Evolutionary conservation across 2,113 vertebrate species (phyloP), one percentile per base, ranked within the genome.

Genomic region (Typhlomys cinereus): DNA sequence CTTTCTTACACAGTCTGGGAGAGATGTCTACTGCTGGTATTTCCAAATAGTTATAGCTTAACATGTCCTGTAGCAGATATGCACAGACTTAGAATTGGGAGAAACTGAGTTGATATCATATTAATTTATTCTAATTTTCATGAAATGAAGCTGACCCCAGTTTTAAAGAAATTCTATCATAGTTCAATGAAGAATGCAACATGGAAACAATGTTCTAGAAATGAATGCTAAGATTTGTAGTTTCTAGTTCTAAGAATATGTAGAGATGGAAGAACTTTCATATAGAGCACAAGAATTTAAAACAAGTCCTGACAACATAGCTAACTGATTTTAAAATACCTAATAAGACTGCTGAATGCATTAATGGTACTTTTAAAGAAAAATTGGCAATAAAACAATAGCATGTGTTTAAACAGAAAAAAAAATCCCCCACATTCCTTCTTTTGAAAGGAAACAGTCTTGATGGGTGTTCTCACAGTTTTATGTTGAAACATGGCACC

Each of bases 351-450:
- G 89, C 48, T 87, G 79, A 88, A 93, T 88, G 92, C 89, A 91
- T 92, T 96, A 96, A 96, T 71, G 76, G 73, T 48, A 70, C 67
- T 89, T 94, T 95, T 82, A 92, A 69, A 90, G 89, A 92, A 97
- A 95, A 97, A 84, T 41, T 96, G 94, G 95, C 96, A 97, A 89
- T 93, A 89, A 94, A 90, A 95, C 94, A 95, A 96, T 92, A 54
- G 7, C 11, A 92, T 92, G 94, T 95, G 25, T 95, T 92, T 34
- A 96, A 97, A 95, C 48, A 96, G 90, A 1, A 57, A 81, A 73
- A 29, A 84, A 88, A 27, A 1, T 78, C 48, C 89, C 92, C 48
- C 93, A 46, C 91, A 89, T 39, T 96, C 18, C 6, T 94, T 89
- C 50, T 95, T 92, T 9, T 48, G 70, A 86, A 95, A 96, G 74